Conservation (phyloP, 2,888 invertebrate genomes). For the Asteroscopus sphinx region DNA sequence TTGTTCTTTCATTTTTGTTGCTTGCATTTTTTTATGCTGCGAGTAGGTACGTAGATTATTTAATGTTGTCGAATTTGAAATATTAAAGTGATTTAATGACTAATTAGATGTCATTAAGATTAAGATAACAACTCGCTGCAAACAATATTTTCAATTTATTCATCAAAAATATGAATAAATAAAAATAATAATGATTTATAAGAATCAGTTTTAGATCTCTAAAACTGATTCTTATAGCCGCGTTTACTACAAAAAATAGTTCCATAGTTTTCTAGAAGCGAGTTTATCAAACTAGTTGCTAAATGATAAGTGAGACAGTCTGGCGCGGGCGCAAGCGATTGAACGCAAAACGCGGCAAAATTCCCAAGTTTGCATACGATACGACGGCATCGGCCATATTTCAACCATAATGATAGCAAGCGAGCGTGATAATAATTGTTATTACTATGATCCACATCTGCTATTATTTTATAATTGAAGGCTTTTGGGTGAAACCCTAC, state of each 20-base stretch:
- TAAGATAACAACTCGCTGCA: neutral
- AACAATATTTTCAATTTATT: slow-evolving; percentile 9
- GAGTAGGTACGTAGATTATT: no score
- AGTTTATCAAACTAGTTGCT: slow-evolving; percentile 44
- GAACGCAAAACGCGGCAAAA: slow-evolving; percentile 65
- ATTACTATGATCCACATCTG: slow-evolving; percentile 90
- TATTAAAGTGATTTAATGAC: no score
- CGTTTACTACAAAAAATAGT: slow-evolving; percentile 7
- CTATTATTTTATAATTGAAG: slow-evolving; percentile 90
- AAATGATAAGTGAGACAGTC: slow-evolving; percentile 55
- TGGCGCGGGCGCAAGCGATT: slow-evolving; percentile 51
- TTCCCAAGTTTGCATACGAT: slow-evolving; percentile 85
- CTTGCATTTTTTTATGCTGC: neutral
- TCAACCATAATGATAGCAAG: slow-evolving; percentile 86
- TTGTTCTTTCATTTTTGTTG: neutral
- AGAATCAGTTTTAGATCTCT: no score
- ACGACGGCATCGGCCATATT: slow-evolving; percentile 83
- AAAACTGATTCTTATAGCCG: slow-evolving; percentile 13
- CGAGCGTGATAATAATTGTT: slow-evolving; percentile 90
- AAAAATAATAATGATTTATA: no score
- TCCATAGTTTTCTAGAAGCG: slow-evolving; percentile 18
- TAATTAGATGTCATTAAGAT: no score
- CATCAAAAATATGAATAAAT: neutral
- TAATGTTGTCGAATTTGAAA: neutral
- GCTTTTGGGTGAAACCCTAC: slow-evolving; percentile 89